Percentiles rank a stretch among this genome's conserved stretches.
These are phyloP conservation scores for Anthopleura xanthogrammica DNA, from an alignment of 92 coral and sea anemone species.

Conservation along the genomic window DNA sequence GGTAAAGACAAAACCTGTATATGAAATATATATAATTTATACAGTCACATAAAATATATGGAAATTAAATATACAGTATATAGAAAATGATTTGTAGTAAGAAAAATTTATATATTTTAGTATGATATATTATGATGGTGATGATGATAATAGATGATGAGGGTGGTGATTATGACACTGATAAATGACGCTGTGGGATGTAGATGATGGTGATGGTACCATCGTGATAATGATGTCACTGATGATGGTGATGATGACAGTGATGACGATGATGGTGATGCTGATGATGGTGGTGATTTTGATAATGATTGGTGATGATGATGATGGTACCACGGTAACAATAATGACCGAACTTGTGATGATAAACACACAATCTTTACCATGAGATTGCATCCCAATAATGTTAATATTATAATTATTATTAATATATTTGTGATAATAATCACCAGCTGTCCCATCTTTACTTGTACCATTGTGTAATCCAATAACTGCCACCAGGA, in stretches of 20 bases:
- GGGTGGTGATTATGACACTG: too few relatives aligned
- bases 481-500: slow-evolving; percentile 72
- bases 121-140: too few relatives aligned
- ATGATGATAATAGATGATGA: neutral
- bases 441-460: slow-evolving; percentile 62
- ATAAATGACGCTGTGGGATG: neutral
- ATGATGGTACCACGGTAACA: neutral
- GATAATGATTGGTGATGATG: neutral
- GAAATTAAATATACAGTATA: too few relatives aligned
- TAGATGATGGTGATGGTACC: neutral
- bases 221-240: neutral
- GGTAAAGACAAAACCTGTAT: slow-evolving; percentile 32
- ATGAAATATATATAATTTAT: neutral
- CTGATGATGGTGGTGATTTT: neutral
- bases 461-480: slow-evolving; percentile 76
- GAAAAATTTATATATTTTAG: too few relatives aligned
- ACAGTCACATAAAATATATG: too few relatives aligned
- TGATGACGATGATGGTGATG: too few relatives aligned
- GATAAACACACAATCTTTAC: neutral
- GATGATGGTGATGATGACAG: neutral
- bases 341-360: neutral
- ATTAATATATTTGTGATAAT: slow-evolving; percentile 3
- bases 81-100: too few relatives aligned
- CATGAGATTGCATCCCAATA: too few relatives aligned
- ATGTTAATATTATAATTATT: neutral